Evolutionary conservation across 2,113 vertebrate species (phyloP), one percentile per base, ranked within the genome.

Genomic region (Mirza zaza): DNA sequence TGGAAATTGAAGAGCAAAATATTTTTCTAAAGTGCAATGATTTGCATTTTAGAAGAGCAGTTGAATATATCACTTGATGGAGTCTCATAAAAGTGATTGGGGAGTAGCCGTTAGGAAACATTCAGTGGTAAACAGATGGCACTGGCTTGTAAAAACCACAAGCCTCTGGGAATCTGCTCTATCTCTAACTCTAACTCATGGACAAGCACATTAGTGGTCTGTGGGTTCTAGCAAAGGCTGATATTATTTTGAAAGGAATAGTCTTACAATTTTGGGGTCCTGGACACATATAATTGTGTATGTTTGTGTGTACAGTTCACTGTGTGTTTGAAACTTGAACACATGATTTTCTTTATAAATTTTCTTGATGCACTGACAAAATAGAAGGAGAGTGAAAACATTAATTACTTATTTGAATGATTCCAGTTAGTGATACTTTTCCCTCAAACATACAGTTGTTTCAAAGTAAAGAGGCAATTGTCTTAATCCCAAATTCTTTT

Each of bases 71-170:
- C 32, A 15, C 91, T 75, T 84, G 73, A 90, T 85, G 65, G n/a
- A 67, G 25, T 42, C 23, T 81, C 80, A 95, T 91, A 85, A 96
- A 68, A 94, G 65, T 50, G 59, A 55, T 88, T 86, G 61, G 71
- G 85, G 94, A 94, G 75, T 18, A 17, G 32, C 80, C 29, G 32
- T 81, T 48, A 70, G 88, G 75, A 93, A 91, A 87, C 0, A 0
- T n/a, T 88, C 48, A 57, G 14, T 55, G 48, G 81, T 84, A 85
- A 94, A 68, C 76, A 96, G 84, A 94, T 88, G 95, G 21, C 27
- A 39, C 34, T 65, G 57, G 21, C 27, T 67, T 85, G 32, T 87
- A 25, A 71, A 93, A 94, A 76, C 87, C 92, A 94, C 92, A 67
- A 3, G 21, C 39, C 65, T 42, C 57, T 81, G 45, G 84, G 76